Evolutionary conservation across 1,140 invertebrate species (phyloP).

Genomic region (Heliconius hermathena): DNA sequence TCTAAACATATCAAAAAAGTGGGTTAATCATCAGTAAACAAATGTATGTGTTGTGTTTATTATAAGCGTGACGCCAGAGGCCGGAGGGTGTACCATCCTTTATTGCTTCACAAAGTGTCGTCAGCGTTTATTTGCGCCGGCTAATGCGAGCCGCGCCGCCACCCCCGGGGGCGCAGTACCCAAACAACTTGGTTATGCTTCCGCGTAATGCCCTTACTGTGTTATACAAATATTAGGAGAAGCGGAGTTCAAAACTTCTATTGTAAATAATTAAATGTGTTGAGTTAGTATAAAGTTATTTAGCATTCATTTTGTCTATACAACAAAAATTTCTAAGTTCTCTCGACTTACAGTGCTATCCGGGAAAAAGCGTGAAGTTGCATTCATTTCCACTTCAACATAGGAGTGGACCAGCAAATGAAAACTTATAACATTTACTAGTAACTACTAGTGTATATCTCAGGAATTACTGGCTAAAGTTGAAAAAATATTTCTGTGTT

Average conservation of each 20-base stretch:
- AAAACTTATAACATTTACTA: too few relatives aligned
- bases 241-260: background rate
- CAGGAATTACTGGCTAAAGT: too few relatives aligned
- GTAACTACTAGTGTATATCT: too few relatives aligned
- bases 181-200: background rate
- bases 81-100: background rate
- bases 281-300: background rate
- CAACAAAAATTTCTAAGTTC: background rate
- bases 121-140: conserved; percentile 1
- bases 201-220: background rate
- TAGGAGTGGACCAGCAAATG: too few relatives aligned
- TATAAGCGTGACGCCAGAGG: background rate
- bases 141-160: background rate
- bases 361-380: too few relatives aligned
- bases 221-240: background rate
- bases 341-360: too few relatives aligned
- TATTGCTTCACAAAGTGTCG: conserved; percentile 8
- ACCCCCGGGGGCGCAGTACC: background rate
- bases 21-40: background rate
- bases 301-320: too few relatives aligned
- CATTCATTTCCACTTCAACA: too few relatives aligned
- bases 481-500: too few relatives aligned
- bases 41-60: background rate
- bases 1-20: background rate
- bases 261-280: background rate